Conservation (phyloP, 1,140 invertebrate species). For the Mamestra configurata region DNA sequence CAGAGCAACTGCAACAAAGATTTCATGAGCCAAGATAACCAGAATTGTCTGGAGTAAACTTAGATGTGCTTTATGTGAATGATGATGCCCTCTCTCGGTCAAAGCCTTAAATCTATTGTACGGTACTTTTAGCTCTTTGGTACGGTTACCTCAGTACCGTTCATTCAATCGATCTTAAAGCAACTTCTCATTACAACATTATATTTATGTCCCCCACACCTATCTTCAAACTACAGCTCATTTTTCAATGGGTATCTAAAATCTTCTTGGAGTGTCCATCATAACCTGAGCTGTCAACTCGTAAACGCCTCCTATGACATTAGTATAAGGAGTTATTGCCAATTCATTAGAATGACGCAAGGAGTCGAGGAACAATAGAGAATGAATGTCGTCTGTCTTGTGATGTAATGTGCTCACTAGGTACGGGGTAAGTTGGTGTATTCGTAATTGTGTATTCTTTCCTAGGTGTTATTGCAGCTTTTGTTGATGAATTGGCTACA, state of each 20-base stretch:
- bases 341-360: constrained; percentile 29
- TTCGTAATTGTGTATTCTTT: not conserved
- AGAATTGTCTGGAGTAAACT: too few relatives aligned
- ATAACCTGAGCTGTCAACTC: constrained; percentile 2
- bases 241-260: not conserved
- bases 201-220: not conserved
- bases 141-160: not conserved
- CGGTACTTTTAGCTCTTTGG: not conserved
- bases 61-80: too few relatives aligned
- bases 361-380: constrained; percentile 7
- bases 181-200: not conserved
- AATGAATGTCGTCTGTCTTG: not conserved
- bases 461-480: not conserved
- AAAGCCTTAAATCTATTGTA: not conserved
- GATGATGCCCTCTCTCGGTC: too few relatives aligned
- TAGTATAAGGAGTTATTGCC: constrained; percentile 26
- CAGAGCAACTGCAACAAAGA: too few relatives aligned
- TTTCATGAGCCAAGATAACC: too few relatives aligned
- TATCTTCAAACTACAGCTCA: not conserved
- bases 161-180: not conserved
- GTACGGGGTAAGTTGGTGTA: not conserved
- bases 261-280: not conserved
- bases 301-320: not conserved
- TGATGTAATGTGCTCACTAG: constrained; percentile 6
- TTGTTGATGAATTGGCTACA: not conserved